Base-by-base conservation (phyloP, 2,797 vertebrate genomes). In the Petrocephalus schoutedeni region DNA sequence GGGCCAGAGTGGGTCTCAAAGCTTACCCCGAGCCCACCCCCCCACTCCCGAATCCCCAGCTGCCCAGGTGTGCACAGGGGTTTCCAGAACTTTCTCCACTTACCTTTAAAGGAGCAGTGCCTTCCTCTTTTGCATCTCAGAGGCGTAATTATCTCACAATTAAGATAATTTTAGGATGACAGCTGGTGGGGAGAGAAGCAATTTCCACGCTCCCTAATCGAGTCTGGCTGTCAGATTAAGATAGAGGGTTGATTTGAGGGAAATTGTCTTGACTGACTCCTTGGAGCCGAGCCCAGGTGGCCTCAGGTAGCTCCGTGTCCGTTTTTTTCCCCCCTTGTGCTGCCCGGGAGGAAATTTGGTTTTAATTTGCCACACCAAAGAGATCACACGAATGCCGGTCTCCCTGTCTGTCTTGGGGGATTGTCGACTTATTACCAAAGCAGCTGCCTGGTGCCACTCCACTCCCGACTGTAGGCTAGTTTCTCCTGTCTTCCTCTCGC, bases 111-210 rank as follows among this genome's bases (percentile, higher is more conserved):
- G 90, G 87, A 92, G 91, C 89, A 90, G 90, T 88, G 90, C 91
- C 90, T 93, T 92, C 91, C 94, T 95, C 93, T 92, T 93, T 90
- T 89, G 90, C 88, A 92, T 95, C 95, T 96, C 89, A 95, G 93
- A 96, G 95, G 95, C 95, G 95, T 96, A 96, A 96, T 96, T 95
- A 96, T 93, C 92, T 93, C 94, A 96, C 95, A 96, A 96, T 96
- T 96, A 96, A 96, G 96, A 96, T 96, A 95, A 96, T 96, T 96
- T 96, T 91, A 90, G 93, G 92, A 94, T 91, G 91, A 96, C 92
- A 92, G 96, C 96, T 96, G 91, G 94, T 96, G 95, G 95, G 95
- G 91, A 96, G 94, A 95, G 95, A 96, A 96, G 95, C 95, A 95
- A 96, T 96, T 96, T 96, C 93, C 94, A 94, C 91, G 93, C 92